A percentile compares a stretch with the other conserved stretches of the same genome.
These are phyloP conservation scores for Reticulitermes lucifugus DNA, from an alignment of 2,888 invertebrate genomes.

Conservation along the genomic window DNA sequence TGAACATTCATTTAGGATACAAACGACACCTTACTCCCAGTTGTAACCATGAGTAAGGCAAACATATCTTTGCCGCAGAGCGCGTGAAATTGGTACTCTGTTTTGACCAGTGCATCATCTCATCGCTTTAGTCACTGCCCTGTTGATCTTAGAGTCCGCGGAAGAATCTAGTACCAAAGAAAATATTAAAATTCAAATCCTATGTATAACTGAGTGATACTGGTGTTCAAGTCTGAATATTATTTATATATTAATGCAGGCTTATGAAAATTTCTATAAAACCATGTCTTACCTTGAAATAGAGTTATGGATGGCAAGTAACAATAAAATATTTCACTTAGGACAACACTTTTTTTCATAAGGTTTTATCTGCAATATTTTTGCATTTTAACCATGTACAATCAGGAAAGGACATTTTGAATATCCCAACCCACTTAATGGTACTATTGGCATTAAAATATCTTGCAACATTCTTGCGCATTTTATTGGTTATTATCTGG, in stretches of 20 bases:
- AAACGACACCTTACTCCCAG: no score
- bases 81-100: no score
- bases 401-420: neutral
- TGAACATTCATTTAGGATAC: no score
- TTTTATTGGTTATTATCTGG: conserved; percentile 5
- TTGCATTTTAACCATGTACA: neutral
- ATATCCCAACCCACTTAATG: neutral
- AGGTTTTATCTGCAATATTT: neutral
- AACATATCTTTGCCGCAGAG: no score
- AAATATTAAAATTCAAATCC: no score
- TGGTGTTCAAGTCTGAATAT: neutral
- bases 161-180: no score
- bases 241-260: neutral
- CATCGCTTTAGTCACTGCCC: no score
- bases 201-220: neutral
- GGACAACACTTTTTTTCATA: neutral
- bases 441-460: conserved; percentile 5
- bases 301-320: neutral
- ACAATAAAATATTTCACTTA: conserved; percentile 14
- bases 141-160: no score
- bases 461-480: conserved; percentile 15
- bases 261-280: conserved; percentile 6
- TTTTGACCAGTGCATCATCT: no score
- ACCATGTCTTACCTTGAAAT: neutral
- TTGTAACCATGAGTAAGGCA: no score